Evolutionary conservation across 2,888 invertebrate species (phyloP).

Genomic region (Eutolmus rufibarbis): DNA sequence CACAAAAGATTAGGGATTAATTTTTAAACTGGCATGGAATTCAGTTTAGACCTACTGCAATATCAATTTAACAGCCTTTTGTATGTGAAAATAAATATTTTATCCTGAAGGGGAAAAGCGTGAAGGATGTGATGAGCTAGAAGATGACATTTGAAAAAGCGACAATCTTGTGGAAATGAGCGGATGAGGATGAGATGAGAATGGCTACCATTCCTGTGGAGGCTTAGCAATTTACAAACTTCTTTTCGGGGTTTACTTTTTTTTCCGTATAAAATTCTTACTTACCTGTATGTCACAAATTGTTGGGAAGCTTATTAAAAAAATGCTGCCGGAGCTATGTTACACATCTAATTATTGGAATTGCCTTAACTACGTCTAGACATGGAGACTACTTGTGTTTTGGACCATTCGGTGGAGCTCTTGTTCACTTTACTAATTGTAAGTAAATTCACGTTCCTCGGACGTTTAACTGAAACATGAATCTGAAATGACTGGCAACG

Average conservation of each 20-base stretch:
- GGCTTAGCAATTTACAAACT: not conserved
- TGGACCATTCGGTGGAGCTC: conserved; percentile 48
- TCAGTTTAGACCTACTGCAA: too few species aligned
- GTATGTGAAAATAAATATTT: not conserved
- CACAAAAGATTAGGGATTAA: too few species aligned
- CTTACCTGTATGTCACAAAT: conserved; percentile 32
- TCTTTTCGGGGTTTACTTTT: not conserved
- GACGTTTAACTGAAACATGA: not conserved
- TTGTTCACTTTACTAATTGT: conserved; percentile 18
- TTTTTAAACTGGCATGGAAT: too few species aligned
- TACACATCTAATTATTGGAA: conserved; percentile 33
- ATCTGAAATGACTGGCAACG: not conserved
- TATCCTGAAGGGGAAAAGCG: not conserved
- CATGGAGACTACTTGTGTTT: conserved; percentile 28
- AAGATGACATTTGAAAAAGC: not conserved
- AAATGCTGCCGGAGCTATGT: not conserved
- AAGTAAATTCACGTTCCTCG: not conserved
- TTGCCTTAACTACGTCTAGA: conserved; percentile 16
- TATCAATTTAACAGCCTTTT: not conserved
- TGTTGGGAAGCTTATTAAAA: not conserved
- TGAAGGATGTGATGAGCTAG: not conserved
- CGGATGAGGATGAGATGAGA: not conserved
- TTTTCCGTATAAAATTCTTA: conserved; percentile 42
- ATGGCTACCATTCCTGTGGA: not conserved
- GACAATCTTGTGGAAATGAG: not conserved